Evolutionary conservation across 2,113 vertebrate species (phyloP).

Genomic region (Loxodonta africana): DNA sequence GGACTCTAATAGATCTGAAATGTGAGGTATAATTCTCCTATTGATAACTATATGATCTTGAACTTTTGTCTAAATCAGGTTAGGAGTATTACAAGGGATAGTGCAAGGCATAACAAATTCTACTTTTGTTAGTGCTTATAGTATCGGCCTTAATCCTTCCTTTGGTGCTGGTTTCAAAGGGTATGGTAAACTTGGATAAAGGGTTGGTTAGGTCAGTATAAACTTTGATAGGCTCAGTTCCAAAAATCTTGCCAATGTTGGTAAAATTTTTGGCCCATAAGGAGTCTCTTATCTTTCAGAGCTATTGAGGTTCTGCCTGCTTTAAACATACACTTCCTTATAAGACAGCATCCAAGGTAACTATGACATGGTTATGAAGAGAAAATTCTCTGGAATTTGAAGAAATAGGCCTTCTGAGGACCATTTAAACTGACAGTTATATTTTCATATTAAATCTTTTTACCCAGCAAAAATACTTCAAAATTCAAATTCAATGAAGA

Average conservation of each 20-base stretch:
- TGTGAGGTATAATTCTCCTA: background rate
- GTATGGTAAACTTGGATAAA: background rate
- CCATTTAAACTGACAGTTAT: background rate
- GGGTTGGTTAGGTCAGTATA: background rate
- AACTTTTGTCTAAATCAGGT: background rate
- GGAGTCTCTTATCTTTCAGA: background rate
- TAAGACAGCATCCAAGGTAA: constrained; percentile 5
- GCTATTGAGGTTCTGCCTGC: background rate
- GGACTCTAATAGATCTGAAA: background rate
- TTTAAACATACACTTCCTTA: background rate
- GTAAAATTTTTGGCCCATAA: background rate
- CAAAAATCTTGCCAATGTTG: background rate
- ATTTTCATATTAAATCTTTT: constrained; percentile 8
- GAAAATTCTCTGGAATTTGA: constrained; percentile 3
- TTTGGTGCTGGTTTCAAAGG: background rate
- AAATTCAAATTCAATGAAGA: background rate
- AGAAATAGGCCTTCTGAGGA: background rate
- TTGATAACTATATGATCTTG: background rate
- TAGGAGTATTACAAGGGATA: background rate
- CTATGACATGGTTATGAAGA: background rate
- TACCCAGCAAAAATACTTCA: constrained; percentile 16
- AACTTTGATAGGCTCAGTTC: background rate
- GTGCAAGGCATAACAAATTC: background rate
- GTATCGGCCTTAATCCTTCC: background rate
- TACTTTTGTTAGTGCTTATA: background rate